Base-by-base conservation (phyloP, 2,113 vertebrate genomes). In the Lates calcarifer region DNA sequence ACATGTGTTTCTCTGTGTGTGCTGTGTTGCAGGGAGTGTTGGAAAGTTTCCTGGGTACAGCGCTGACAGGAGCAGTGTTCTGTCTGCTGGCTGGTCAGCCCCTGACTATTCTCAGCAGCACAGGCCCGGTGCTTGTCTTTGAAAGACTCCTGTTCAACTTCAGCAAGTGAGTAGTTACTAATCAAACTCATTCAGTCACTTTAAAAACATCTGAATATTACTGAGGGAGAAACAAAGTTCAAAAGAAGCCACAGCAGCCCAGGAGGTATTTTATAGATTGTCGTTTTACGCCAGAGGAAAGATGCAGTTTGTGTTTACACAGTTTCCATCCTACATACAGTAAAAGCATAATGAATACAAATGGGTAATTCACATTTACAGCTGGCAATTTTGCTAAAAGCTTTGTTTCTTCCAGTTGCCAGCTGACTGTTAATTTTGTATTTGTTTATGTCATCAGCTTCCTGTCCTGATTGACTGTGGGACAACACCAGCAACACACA, bases 41-140 rank as follows among this genome's bases (percentile, higher is more conserved):
- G 96, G 98, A 99, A 92, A 99, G 98, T 80, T 99, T 99, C 85
- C 91, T 99, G 89, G 98, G 98, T 28, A 99, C 98, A 0, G 98
- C 98, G 0, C 93, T 99, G 85, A 91, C 96, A 0, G 98, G 98
- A 6, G 92, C 95, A 0, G 64, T 99, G 43, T 99, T 99, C 87
- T 99, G 98, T 91, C 94, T 99, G 92, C 92, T 99, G 47, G 95
- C 96, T 7, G 98, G 98, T 13, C 98, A 99, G 56, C 98, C 98
- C 0, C 96, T 99, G 74, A 99, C 96, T 6, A 99, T 99, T 68
- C 90, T 99, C 85, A 99, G 98, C 94, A 99, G 98, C 91, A 99
- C 98, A 0, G 98, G 98, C 8, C 98, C 98, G 0, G 97, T 99
- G 58, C 95, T 99, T 0, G 98, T 99, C 80, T 99, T 99, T 13